Conservation (phyloP, 2,797 vertebrate genomes). For the Dallia pectoralis region DNA sequence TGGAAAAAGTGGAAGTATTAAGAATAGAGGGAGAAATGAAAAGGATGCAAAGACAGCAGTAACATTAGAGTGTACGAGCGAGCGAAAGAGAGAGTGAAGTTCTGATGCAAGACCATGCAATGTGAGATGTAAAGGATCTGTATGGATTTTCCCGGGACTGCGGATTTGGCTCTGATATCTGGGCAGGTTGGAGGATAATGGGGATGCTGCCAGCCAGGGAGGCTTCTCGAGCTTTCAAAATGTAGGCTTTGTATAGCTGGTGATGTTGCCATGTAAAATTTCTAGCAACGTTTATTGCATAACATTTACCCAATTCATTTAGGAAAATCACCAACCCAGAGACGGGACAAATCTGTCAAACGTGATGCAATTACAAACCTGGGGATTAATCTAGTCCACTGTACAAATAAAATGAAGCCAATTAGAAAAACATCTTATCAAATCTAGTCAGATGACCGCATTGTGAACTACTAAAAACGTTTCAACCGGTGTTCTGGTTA, state of each 20-base stretch:
- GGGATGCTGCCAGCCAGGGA: neutral
- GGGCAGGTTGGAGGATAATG: slow-evolving; percentile 3
- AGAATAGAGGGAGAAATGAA: neutral
- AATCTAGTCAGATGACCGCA: neutral
- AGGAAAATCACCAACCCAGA: neutral
- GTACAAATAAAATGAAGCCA: neutral
- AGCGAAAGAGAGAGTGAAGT: neutral
- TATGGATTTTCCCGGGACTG: slow-evolving; percentile 22
- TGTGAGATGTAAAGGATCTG: slow-evolving; percentile 42
- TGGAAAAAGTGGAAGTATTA: neutral
- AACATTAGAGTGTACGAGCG: neutral
- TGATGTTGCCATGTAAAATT: neutral
- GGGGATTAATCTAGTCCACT: neutral
- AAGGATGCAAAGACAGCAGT: neutral
- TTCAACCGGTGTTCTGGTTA: neutral
- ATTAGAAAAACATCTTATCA: neutral
- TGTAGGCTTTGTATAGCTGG: neutral
- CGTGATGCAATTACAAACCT: neutral
- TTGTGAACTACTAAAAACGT: no score
- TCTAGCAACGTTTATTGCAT: neutral
- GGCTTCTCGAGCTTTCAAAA: neutral
- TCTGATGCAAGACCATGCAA: slow-evolving; percentile 75
- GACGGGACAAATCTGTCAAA: neutral
- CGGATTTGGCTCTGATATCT: slow-evolving; percentile 30
- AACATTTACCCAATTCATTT: neutral